Conservation (phyloP, 2,888 invertebrate genomes). For the Lasioglossum pauxillum region DNA sequence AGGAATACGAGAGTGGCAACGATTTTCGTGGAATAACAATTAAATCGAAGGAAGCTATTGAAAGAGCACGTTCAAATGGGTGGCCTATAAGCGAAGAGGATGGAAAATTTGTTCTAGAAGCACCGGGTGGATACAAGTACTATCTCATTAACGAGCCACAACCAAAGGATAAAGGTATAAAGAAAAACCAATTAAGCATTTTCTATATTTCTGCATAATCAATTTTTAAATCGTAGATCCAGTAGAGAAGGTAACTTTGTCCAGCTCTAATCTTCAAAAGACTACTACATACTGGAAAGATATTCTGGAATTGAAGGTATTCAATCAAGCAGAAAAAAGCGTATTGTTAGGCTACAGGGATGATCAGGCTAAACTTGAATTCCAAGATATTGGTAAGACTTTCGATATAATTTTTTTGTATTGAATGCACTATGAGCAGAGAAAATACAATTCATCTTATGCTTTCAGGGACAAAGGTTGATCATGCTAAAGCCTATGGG, state of each 20-base stretch:
- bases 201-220: constrained; percentile 1
- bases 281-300: constrained; percentile 95
- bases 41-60: constrained; percentile 90
- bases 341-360: constrained; percentile 90
- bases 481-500: constrained; percentile 96
- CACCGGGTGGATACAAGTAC: constrained; percentile 97
- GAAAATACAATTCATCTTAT: constrained; percentile 9
- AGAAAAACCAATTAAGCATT: background rate
- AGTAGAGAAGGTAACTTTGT: constrained; percentile 91
- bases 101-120: constrained; percentile 88
- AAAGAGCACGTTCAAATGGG: constrained; percentile 89
- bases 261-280: constrained; percentile 90
- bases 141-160: constrained; percentile 91
- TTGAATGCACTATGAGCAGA: constrained; percentile 19
- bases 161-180: constrained; percentile 87
- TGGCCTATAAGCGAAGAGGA: constrained; percentile 91
- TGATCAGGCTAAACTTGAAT: constrained; percentile 91
- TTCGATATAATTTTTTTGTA: constrained; percentile 14
- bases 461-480: constrained; percentile 87
- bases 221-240: constrained; percentile 87
- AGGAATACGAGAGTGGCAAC: constrained; percentile 94
- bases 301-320: constrained; percentile 90
- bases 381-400: constrained; percentile 88
- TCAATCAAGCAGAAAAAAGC: constrained; percentile 87
- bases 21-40: constrained; percentile 96